Percentiles rank a stretch among this genome's conserved stretches.
Evolutionary conservation across 2,113 vertebrate genomes (phyloP).

Genomic region (Oostethus manadensis): DNA sequence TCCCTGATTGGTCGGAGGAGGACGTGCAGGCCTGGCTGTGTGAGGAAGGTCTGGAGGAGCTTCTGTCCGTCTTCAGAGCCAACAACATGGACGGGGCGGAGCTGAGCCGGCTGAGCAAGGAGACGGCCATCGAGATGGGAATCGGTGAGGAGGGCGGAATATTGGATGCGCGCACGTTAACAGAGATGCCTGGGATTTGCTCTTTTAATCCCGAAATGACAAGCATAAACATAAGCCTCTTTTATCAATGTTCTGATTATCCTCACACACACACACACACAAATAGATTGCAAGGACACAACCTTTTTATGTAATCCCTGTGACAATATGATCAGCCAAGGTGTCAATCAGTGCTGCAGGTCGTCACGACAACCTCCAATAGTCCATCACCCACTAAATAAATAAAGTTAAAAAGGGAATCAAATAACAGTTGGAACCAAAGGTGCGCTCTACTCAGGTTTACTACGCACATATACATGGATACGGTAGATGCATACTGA

Average conservation of each 20-base stretch:
- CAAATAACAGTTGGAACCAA: no score
- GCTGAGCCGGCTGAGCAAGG: constrained; percentile 77
- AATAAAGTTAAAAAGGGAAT: no score
- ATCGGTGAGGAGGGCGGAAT: constrained; percentile 74
- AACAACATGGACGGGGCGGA: constrained; percentile 84
- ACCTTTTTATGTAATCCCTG: background rate
- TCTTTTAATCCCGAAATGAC: constrained; percentile 35
- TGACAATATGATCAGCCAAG: background rate
- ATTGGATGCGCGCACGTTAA: background rate
- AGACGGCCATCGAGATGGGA: constrained; percentile 78
- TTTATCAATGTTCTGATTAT: constrained; percentile 40
- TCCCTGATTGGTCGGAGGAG: constrained; percentile 84
- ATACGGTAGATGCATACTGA: no score
- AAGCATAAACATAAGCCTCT: constrained; percentile 31
- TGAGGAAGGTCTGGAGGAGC: constrained; percentile 71
- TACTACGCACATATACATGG: no score
- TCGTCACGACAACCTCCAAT: background rate
- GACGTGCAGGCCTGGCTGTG: constrained; percentile 80
- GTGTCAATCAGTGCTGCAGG: background rate
- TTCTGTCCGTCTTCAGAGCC: constrained; percentile 73
- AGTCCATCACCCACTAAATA: background rate
- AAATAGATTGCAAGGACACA: background rate
- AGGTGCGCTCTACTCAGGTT: no score
- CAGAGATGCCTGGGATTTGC: constrained; percentile 7
- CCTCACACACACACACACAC: background rate